Conservation (phyloP, 2,113 vertebrate genomes). For the Rutilus rutilus region DNA sequence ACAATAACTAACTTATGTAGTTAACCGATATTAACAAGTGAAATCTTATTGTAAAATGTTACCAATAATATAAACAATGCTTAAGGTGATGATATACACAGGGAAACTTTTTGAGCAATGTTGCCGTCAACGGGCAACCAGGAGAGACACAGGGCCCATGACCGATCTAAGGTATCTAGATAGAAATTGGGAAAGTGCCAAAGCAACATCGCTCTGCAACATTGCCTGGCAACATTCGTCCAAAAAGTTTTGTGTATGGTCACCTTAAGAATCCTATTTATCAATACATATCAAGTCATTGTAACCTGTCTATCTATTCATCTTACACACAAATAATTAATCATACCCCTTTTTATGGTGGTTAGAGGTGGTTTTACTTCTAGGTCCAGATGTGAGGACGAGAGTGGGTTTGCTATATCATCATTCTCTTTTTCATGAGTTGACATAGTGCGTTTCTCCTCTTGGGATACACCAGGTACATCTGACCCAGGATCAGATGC, state of each 20-base stretch:
- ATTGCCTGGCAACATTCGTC: no score
- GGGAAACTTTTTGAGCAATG: no score
- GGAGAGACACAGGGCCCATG: no score
- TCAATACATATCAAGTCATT: not conserved
- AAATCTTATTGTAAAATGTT: no score
- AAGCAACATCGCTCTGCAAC: no score
- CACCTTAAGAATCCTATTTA: not conserved
- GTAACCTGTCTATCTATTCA: not conserved
- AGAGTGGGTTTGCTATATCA: not conserved
- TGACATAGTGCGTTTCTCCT: not conserved
- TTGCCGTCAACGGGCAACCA: no score
- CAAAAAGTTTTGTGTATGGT: no score
- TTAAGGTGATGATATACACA: no score
- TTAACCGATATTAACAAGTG: no score
- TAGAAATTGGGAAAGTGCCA: no score
- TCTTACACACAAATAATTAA: not conserved
- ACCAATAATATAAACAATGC: not conserved
- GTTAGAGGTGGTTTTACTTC: constrained; percentile 30
- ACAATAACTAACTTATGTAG: no score
- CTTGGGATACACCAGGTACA: not conserved
- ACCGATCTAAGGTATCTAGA: no score
- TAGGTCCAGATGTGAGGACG: constrained; percentile 1
- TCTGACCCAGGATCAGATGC: not conserved
- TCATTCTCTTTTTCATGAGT: not conserved
- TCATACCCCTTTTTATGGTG: constrained; percentile 6